These are phyloP conservation scores for Drosophila nr. perissopoda DNA, from an alignment of 2,888 invertebrate species.

Conservation along the genomic window DNA sequence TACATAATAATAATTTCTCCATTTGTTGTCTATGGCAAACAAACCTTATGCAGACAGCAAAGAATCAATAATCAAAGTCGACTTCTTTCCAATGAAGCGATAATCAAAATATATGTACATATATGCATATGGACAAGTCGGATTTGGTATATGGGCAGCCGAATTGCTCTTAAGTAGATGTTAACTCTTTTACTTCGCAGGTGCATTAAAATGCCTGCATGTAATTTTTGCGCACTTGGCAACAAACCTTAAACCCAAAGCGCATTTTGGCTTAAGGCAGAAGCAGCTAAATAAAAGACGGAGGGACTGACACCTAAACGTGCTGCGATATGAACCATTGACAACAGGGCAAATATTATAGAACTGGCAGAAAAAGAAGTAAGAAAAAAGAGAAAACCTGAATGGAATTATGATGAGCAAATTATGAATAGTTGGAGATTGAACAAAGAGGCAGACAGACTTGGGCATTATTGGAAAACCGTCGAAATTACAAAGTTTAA, in stretches of 20 bases:
- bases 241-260: slow-evolving; percentile 47
- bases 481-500: slow-evolving; percentile 46
- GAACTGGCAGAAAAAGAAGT: slow-evolving; percentile 28
- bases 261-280: slow-evolving; percentile 45
- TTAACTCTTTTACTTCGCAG: slow-evolving; percentile 22
- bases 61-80: slow-evolving; percentile 1
- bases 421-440: slow-evolving; percentile 62
- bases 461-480: slow-evolving; percentile 42
- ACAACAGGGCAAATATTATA: slow-evolving; percentile 60
- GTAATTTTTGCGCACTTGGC: slow-evolving; percentile 59
- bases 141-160: slow-evolving; percentile 34
- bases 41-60: slow-evolving; percentile 2
- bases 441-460: slow-evolving; percentile 1
- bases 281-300: slow-evolving; percentile 2
- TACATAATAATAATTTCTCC: not conserved
- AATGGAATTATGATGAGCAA: slow-evolving; percentile 70
- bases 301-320: slow-evolving; percentile 38
- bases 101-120: not conserved
- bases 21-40: not conserved
- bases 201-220: slow-evolving; percentile 67
- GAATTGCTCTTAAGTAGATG: slow-evolving; percentile 53
- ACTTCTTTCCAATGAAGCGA: not conserved
- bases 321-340: slow-evolving; percentile 60
- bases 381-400: slow-evolving; percentile 44
- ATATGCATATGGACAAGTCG: not conserved